Conservation (phyloP, 1,140 invertebrate species). For the Leptestheria dahalacensis region DNA sequence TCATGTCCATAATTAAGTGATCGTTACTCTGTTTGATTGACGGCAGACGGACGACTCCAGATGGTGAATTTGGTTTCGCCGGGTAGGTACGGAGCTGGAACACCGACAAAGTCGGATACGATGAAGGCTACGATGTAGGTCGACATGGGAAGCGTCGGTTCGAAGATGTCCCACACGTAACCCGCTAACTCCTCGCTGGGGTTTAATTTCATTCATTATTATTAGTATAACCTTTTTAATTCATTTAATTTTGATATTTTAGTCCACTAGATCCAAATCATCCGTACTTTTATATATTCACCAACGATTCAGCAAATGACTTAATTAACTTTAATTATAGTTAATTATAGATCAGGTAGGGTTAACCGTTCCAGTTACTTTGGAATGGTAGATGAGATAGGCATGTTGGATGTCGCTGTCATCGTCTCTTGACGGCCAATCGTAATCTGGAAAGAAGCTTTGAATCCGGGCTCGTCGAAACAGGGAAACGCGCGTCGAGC, state of each 20-base stretch:
- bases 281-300: neutral
- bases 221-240: neutral
- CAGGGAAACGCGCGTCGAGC: conserved; percentile 77
- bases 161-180: conserved; percentile 29
- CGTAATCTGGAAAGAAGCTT: conserved; percentile 40
- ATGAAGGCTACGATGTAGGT: conserved; percentile 41
- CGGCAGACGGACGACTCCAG: conserved; percentile 15
- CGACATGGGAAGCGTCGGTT: conserved; percentile 34
- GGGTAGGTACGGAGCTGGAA: conserved; percentile 25
- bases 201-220: neutral
- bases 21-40: conserved; percentile 31
- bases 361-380: conserved; percentile 32
- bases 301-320: neutral
- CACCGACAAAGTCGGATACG: conserved; percentile 36
- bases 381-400: conserved; percentile 28
- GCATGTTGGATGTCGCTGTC: conserved; percentile 71
- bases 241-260: neutral
- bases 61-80: conserved; percentile 29
- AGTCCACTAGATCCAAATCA: neutral
- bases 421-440: conserved; percentile 38
- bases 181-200: conserved; percentile 19
- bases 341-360: too few relatives aligned
- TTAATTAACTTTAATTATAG: neutral
- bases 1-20: too few relatives aligned
- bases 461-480: conserved; percentile 77